A percentile compares a stretch with the other conserved stretches of the same genome.
phyloP scores from a whole-genome alignment of 2,888 invertebrate species.

The Dolichomitus sp. region DNA sequence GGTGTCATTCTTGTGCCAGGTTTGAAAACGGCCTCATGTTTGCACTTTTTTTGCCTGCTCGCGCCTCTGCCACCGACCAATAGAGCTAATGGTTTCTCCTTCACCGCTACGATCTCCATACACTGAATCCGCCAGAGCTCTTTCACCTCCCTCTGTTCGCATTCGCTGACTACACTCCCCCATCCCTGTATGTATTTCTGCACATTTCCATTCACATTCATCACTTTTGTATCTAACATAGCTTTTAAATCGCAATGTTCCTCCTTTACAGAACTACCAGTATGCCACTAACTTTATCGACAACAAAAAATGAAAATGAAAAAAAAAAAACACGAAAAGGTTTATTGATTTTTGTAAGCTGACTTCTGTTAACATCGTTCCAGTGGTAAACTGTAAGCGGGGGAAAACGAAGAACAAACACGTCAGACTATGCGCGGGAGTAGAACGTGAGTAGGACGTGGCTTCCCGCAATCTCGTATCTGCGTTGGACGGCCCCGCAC shows the following conservation, averaged over 20 bases:
- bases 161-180: conserved; percentile 7
- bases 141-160: conserved; percentile 21
- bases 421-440: conserved; percentile 6
- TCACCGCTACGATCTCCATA: conserved; percentile 20
- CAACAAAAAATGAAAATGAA: not conserved
- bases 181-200: not conserved
- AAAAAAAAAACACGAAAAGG: not conserved
- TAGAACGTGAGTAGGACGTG: conserved; percentile 16
- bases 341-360: not conserved
- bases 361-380: not conserved
- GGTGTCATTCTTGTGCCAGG: conserved; percentile 43
- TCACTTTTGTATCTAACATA: conserved; percentile 11
- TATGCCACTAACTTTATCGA: not conserved
- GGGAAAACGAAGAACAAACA: conserved; percentile 21
- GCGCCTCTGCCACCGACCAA: conserved; percentile 23
- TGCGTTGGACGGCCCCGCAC: conserved; percentile 77
- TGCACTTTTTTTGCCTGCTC: conserved; percentile 18
- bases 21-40: conserved; percentile 14
- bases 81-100: conserved; percentile 31
- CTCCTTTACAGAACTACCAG: not conserved
- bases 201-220: not conserved
- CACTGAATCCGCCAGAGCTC: not conserved
- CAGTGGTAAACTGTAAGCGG: not conserved
- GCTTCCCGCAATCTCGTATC: conserved; percentile 70
- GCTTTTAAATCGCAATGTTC: conserved; percentile 16